Evolutionary conservation across 2,113 vertebrate species (phyloP).

Genomic region (Heterotilapia buettikoferi): DNA sequence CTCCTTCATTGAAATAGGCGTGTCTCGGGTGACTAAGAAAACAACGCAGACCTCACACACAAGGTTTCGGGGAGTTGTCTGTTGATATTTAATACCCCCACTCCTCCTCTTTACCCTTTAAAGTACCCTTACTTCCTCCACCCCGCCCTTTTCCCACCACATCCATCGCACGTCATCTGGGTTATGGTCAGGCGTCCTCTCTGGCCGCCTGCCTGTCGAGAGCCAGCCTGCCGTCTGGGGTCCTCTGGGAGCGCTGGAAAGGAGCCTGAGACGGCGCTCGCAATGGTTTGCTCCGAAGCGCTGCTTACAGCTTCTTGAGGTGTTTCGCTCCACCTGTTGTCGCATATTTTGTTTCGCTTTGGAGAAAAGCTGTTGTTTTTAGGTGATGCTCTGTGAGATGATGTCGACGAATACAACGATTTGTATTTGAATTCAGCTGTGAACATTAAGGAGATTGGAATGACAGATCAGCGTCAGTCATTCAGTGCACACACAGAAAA

Average conservation of each 20-base stretch:
- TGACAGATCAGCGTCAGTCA: background rate
- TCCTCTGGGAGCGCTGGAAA: conserved; percentile 51
- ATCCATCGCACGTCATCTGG: conserved; percentile 56
- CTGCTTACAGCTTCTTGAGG: conserved; percentile 62
- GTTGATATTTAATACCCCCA: conserved; percentile 50
- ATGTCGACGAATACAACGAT: background rate
- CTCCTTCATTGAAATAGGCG: conserved; percentile 33
- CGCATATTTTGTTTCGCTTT: conserved; percentile 34
- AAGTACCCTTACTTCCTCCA: conserved; percentile 34
- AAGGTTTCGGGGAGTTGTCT: conserved; percentile 63
- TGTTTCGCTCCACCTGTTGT: conserved; percentile 64
- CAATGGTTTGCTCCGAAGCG: conserved; percentile 14
- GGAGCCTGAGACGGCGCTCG: conserved; percentile 35
- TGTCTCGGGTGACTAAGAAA: conserved; percentile 42
- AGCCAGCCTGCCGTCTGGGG: conserved; percentile 57
- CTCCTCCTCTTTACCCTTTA: conserved; percentile 43
- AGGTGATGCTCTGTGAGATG: background rate
- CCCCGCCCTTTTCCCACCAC: conserved; percentile 37
- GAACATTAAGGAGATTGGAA: background rate
- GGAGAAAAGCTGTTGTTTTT: conserved; percentile 1
- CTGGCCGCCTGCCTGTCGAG: conserved; percentile 47
- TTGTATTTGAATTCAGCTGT: background rate
- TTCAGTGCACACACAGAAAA: background rate
- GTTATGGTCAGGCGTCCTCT: conserved; percentile 54
- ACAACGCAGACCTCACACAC: conserved; percentile 45